These are phyloP conservation scores for Belgica antarctica DNA, from an alignment of 2,888 invertebrate species.

Conservation along the genomic window DNA sequence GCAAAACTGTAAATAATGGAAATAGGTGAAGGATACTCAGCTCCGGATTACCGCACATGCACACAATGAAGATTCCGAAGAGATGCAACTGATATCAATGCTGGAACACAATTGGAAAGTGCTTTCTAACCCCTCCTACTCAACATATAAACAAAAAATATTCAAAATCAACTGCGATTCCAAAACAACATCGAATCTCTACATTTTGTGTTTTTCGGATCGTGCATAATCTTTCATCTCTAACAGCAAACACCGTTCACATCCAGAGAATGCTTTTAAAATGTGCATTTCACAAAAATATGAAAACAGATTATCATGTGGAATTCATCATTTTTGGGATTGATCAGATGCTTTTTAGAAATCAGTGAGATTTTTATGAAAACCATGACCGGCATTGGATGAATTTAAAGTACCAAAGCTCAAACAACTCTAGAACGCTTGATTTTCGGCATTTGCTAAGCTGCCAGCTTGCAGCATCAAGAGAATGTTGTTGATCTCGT, in stretches of 20 bases:
- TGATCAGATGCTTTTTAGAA: conserved; percentile 12
- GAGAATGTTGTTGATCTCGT: neutral
- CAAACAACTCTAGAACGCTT: neutral
- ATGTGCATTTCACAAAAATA: conserved; percentile 3
- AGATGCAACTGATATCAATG: conserved; percentile 30
- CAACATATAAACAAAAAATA: too few relatives aligned
- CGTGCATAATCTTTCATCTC: conserved; percentile 17
- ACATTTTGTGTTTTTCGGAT: neutral
- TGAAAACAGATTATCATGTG: conserved; percentile 10
- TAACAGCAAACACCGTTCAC: neutral
- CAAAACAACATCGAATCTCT: conserved; percentile 4
- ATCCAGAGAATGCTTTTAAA: neutral
- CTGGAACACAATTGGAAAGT: neutral
- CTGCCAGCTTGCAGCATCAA: neutral
- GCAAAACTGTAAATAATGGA: neutral
- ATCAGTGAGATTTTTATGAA: neutral
- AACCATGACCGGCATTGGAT: neutral
- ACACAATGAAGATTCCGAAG: neutral
- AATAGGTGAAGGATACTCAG: conserved; percentile 32
- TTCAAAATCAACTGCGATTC: neutral
- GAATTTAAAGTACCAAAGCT: neutral
- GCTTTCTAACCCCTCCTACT: neutral
- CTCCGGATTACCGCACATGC: conserved; percentile 26
- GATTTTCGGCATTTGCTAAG: too few relatives aligned
- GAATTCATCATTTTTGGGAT: conserved; percentile 1